Evolutionary conservation across 2,797 vertebrate genomes (phyloP), one percentile per base, ranked within the genome.

Genomic region (Percopsis omiscomaycus): DNA sequence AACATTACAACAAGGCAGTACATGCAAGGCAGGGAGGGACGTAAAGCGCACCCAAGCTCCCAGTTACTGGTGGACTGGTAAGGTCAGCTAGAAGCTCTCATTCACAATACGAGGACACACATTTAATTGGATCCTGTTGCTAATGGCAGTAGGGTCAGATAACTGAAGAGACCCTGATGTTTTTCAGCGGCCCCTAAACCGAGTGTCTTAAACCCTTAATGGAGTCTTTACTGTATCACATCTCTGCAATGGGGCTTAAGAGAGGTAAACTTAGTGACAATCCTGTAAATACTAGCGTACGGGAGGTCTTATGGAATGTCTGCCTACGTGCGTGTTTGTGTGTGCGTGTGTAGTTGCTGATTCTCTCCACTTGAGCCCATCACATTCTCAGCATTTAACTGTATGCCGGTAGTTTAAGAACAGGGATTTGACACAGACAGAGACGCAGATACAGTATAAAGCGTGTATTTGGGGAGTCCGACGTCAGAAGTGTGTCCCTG

Each of bases 251-350:
- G 44, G 54, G 65, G 15, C 61, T 72, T 74, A 61, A 65, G 62
- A 71, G 57, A 81, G 1, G 60, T 85, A 86, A 86, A 84, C 85
- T 49, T 54, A 79, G 58, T 51, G 80, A 77, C 78, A 69, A 65
- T 71, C 56, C 11, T 73, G 72, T 87, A 89, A 85, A 90, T 89
- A 88, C 88, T 87, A 86, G 32, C 55, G 62, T 47, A 66, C 29
- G 49, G 52, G 65, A 80, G 45, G 58, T 74, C 73, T 56, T 60
- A 55, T 3, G 53, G 67, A 52, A 50, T 73, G 71, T 27, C 58
- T 68, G 55, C 64, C 67, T 58, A 52, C 68, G 51, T 61, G 56
- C 59, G 65, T 72, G 52, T 64, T 13, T 55, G 50, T 61, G 37
- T 50, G 14, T 62, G 37, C 28, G 46, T 65, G 52, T 61, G 53